Evolutionary conservation across 2,888 invertebrate species (phyloP).

Genomic region (Drosophila robusta): DNA sequence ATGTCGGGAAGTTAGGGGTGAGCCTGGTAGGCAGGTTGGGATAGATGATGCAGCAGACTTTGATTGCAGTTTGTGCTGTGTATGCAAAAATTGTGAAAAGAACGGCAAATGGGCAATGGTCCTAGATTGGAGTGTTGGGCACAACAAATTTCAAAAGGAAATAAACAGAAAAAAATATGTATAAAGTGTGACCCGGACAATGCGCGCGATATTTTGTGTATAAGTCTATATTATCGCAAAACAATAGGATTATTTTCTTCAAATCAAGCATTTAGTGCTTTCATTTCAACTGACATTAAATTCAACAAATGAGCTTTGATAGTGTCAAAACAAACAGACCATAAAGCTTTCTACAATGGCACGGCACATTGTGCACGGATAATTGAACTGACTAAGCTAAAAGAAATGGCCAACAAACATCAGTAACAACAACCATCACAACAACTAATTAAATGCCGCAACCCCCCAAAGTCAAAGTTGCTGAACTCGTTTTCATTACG

Average conservation of each 20-base stretch:
- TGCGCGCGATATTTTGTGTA: no score
- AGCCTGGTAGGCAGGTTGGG: conserved; percentile 12
- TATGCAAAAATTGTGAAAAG: conserved; percentile 47
- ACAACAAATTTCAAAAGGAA: conserved; percentile 5
- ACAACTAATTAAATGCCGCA: conserved; percentile 79
- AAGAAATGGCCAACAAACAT: conserved; percentile 70
- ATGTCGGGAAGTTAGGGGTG: conserved; percentile 23
- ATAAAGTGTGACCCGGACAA: no score
- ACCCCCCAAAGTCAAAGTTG: conserved; percentile 64
- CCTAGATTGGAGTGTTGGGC: conserved; percentile 23
- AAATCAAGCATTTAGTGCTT: not conserved
- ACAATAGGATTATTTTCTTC: no score
- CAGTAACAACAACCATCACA: conserved; percentile 65
- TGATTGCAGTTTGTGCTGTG: conserved; percentile 76
- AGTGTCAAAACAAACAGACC: conserved; percentile 62
- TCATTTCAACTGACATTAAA: conserved; percentile 35
- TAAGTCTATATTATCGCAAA: no score
- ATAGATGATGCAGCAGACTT: conserved; percentile 50
- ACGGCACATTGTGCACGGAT: conserved; percentile 46
- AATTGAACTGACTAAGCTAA: conserved; percentile 59
- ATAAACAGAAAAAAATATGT: no score
- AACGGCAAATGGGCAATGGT: conserved; percentile 22
- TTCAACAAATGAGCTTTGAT: conserved; percentile 43
- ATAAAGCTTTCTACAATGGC: conserved; percentile 31
- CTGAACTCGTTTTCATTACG: conserved; percentile 81